These are phyloP conservation scores for Bombus soroeensis DNA, from an alignment of 1,140 invertebrate species.

Conservation along the genomic window DNA sequence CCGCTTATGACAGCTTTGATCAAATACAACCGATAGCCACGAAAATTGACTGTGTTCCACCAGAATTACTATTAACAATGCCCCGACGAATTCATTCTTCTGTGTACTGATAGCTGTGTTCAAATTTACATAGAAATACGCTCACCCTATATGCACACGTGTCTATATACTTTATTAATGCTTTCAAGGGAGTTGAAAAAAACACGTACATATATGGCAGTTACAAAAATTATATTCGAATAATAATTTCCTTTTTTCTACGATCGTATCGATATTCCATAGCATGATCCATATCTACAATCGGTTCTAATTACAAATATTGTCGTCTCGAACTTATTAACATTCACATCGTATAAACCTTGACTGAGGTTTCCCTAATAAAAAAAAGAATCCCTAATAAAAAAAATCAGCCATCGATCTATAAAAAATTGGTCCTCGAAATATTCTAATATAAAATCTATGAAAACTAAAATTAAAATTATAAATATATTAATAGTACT, in stretches of 20 bases:
- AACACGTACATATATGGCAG: background rate
- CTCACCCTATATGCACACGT: background rate
- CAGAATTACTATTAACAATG: background rate
- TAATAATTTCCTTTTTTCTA: background rate
- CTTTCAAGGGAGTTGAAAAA: background rate
- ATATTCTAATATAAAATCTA: too few relatives aligned
- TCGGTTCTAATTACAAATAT: too few relatives aligned
- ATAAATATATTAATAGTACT: too few relatives aligned
- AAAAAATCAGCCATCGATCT: too few relatives aligned
- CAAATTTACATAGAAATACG: background rate
- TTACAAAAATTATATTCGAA: background rate
- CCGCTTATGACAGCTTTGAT: conserved; percentile 44
- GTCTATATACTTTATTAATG: background rate
- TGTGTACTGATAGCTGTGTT: too few relatives aligned
- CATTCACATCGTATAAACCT: too few relatives aligned
- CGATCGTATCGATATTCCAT: background rate
- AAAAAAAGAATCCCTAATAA: too few relatives aligned
- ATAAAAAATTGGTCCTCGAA: too few relatives aligned
- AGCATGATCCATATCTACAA: too few relatives aligned
- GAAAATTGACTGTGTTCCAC: background rate
- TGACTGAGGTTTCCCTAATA: too few relatives aligned
- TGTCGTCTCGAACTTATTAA: too few relatives aligned
- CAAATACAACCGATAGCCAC: conserved; percentile 24
- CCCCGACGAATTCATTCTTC: background rate
- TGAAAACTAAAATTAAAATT: too few relatives aligned